Evolutionary conservation across 2,888 invertebrate species (phyloP).

Genomic region (Spisula subtruncata): DNA sequence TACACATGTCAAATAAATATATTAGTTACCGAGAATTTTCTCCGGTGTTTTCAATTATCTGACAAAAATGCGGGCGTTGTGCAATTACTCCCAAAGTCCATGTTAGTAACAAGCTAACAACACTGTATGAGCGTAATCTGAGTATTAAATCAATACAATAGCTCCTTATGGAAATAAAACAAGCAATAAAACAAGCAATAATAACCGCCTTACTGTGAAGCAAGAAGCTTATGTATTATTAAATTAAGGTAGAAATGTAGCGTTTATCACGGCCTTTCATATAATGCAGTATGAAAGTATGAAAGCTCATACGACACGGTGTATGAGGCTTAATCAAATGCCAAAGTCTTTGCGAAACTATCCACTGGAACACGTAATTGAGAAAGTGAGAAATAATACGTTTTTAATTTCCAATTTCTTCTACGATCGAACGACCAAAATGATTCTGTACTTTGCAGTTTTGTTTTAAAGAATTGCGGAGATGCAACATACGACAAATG

Average conservation of each 20-base stretch:
- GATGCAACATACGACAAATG: too few species aligned
- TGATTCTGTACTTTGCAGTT: too few species aligned
- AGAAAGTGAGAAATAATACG: too few species aligned
- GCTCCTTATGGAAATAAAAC: background rate
- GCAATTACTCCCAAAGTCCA: background rate
- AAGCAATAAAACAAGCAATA: background rate
- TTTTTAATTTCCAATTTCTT: too few species aligned
- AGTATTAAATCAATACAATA: background rate
- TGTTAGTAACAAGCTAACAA: too few species aligned
- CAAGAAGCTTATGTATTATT: background rate
- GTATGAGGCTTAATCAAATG: too few species aligned
- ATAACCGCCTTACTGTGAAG: background rate
- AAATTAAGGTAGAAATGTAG: too few species aligned
- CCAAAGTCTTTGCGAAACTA: too few species aligned
- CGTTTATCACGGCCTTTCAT: background rate
- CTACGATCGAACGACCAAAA: too few species aligned
- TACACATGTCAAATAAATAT: too few species aligned
- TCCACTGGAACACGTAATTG: too few species aligned
- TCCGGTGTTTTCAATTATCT: background rate
- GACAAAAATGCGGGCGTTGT: background rate
- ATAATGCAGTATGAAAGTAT: background rate
- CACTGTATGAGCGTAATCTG: background rate
- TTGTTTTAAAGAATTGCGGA: too few species aligned
- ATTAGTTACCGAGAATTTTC: background rate
- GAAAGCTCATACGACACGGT: background rate